Conservation (phyloP, 2,113 vertebrate species). For the Stigmatopora argus region DNA sequence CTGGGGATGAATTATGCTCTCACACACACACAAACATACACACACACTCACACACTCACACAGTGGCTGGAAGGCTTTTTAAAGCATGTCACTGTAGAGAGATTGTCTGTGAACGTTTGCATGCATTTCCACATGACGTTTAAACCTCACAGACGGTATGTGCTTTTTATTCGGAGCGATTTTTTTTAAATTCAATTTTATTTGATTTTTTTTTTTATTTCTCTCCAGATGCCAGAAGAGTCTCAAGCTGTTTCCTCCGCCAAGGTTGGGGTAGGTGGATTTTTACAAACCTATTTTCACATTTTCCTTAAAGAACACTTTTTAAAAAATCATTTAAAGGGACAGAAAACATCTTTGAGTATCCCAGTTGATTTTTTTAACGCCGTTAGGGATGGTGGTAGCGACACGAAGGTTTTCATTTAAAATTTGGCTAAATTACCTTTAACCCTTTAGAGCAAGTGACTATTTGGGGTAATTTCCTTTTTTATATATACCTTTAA, state of each 20-base stretch:
- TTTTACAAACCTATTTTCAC: neutral
- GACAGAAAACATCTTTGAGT: no score
- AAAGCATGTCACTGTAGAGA: slow-evolving; percentile 4
- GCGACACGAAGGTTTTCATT: no score
- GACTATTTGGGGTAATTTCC: no score
- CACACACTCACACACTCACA: slow-evolving; percentile 10
- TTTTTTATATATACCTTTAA: no score
- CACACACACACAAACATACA: slow-evolving; percentile 6
- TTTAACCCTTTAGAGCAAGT: no score
- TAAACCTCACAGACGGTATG: slow-evolving; percentile 10
- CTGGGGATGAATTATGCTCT: slow-evolving; percentile 26
- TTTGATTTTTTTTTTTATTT: neutral
- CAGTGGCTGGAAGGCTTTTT: neutral
- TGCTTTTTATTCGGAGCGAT: slow-evolving; percentile 16
- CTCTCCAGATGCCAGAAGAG: slow-evolving; percentile 10
- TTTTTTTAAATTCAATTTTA: neutral
- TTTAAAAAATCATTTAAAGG: no score
- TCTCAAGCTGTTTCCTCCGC: slow-evolving; percentile 1
- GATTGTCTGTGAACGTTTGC: slow-evolving; percentile 13
- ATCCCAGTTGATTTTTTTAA: no score
- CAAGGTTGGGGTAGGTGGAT: neutral
- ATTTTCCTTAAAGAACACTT: neutral
- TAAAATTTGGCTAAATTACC: no score
- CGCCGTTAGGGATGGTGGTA: no score
- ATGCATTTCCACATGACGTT: slow-evolving; percentile 16